Base-by-base conservation (phyloP, 2,888 invertebrate genomes). In the Epirrhoe tristata region DNA sequence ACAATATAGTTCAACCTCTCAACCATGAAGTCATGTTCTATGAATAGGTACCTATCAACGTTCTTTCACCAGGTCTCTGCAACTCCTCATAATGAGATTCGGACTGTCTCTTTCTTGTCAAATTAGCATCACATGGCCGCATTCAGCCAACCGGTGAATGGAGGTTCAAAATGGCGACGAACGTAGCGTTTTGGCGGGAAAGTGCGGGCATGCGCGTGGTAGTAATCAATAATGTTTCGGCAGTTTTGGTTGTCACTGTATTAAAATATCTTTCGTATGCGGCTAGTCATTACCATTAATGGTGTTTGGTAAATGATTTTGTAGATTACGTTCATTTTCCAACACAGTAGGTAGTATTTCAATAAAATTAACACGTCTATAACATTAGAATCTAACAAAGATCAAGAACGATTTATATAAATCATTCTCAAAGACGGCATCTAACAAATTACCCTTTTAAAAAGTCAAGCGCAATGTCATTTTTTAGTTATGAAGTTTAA, bases 111-210 rank as follows among this genome's bases (percentile, higher is more conserved):
- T 72, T 76, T 77, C 62, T 75, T 70, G 69, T 74, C 76, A 72
- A 71, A 79, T 81, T 80, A 80, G 62, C 60, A 69, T 73, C 76
- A 71, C 73, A 60, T 67, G 77, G 78, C 66, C 64, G 69, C 75
- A 76, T 77, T 79, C 73, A 73, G 57, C 73, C 66, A 16, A 36
- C 58, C 56, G 71, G 66, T 72, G 75, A 77, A 76, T 71, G 75
- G 66, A 62, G 66, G 66, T 58, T 72, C 72, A 68, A 68, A 70
- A 75, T 75, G 76, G 74, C 73, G 58, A 66, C 48, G 79, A 81
- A 83, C 69, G 83, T 86, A 82, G 85, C 17, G 77, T 88, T 91
- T 90, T 89, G 90, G 91, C 90, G 91, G 81, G 85, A 90, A 91
- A 80, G 63, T 55, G 58, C 71, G 74, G 75, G 85, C 86, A 83